Evolutionary conservation across 2,888 invertebrate species (phyloP).

Genomic region (Philereme vetulata): DNA sequence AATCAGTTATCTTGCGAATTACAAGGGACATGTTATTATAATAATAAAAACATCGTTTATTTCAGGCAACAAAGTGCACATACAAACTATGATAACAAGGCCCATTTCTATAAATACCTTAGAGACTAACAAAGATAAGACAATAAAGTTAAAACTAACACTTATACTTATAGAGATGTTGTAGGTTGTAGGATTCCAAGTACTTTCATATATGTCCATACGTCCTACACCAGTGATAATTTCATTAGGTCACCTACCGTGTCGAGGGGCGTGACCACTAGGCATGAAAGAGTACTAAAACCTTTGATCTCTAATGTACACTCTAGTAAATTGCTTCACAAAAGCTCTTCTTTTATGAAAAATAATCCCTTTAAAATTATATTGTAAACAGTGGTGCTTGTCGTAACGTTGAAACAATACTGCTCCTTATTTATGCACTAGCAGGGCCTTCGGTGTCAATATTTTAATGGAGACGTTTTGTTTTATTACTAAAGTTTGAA

Average conservation of each 20-base stretch:
- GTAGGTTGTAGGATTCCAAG: slow-evolving; percentile 9
- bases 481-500: slow-evolving; percentile 41
- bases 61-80: too few species aligned
- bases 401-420: slow-evolving; percentile 22
- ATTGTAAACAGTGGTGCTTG: slow-evolving; percentile 6
- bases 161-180: too few species aligned
- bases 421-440: slow-evolving; percentile 35
- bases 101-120: too few species aligned
- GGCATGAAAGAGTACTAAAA: slow-evolving; percentile 30
- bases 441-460: slow-evolving; percentile 40
- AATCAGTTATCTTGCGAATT: too few species aligned
- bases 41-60: too few species aligned
- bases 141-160: too few species aligned
- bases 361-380: slow-evolving; percentile 7
- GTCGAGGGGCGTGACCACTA: slow-evolving; percentile 34
- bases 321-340: slow-evolving; percentile 33
- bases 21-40: too few species aligned
- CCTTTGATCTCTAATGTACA: slow-evolving; percentile 34
- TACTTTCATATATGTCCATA: slow-evolving; percentile 19
- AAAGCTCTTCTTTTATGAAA: slow-evolving; percentile 22
- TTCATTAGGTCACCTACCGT: slow-evolving; percentile 31
- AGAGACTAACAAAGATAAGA: too few species aligned
- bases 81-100: too few species aligned
- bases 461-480: slow-evolving; percentile 45
- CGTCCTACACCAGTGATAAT: slow-evolving; percentile 24